These are phyloP conservation scores for Apaloderma vittatum DNA, from an alignment of 2,113 vertebrate species.

Conservation along the genomic window DNA sequence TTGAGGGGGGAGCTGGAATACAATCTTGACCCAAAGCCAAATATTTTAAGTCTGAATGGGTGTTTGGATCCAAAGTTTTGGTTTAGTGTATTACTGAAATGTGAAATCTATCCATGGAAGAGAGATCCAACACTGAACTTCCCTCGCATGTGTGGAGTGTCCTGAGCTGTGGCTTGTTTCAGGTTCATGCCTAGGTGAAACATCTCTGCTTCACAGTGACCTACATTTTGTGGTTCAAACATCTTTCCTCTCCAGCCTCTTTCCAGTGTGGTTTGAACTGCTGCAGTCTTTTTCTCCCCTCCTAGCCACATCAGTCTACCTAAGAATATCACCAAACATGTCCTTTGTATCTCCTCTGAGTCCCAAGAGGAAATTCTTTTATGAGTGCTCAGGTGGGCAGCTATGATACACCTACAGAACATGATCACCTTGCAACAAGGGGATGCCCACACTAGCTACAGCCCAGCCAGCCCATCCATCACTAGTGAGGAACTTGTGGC, in stretches of 20 bases:
- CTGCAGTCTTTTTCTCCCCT: not conserved
- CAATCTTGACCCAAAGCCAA: not conserved
- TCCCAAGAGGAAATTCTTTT: not conserved
- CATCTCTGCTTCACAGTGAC: not conserved
- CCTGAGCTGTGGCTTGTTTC: not conserved
- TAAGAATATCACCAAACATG: not conserved
- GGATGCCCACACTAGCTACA: not conserved
- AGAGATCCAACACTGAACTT: not conserved
- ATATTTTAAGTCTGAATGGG: not conserved
- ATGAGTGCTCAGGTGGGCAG: not conserved
- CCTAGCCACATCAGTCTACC: not conserved
- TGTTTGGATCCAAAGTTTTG: not conserved
- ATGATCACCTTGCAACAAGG: not conserved
- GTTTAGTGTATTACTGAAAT: not conserved
- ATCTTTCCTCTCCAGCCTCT: not conserved
- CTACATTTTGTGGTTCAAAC: not conserved
- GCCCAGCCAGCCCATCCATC: not conserved
- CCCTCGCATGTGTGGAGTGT: rapidly evolving
- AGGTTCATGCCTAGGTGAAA: not conserved
- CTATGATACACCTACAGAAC: not conserved
- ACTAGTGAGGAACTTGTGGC: not conserved
- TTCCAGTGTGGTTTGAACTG: not conserved
- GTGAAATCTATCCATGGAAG: not conserved
- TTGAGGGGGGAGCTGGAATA: not conserved
- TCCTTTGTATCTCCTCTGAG: not conserved